Evolutionary conservation across 2,888 invertebrate genomes (phyloP).

Genomic region (Ichneumoninae sp.): DNA sequence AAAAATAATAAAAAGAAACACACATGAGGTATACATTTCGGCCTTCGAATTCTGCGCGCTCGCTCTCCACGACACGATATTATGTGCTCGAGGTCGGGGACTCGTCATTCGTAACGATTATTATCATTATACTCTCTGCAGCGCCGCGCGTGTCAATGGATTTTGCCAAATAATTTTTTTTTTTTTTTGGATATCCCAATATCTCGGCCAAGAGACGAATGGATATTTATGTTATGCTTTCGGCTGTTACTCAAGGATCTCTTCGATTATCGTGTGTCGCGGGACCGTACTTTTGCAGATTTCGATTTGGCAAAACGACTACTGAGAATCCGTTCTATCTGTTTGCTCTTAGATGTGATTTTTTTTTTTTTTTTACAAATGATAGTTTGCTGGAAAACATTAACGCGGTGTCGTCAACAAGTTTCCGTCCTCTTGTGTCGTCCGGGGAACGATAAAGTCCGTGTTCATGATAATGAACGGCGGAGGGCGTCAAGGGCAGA

Average conservation of each 20-base stretch:
- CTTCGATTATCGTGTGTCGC: background rate
- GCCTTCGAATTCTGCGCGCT: conserved; percentile 64
- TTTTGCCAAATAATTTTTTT: conserved; percentile 11
- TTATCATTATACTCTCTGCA: conserved; percentile 44
- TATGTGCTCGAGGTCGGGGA: conserved; percentile 60
- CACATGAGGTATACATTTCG: conserved; percentile 30
- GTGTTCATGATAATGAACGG: background rate
- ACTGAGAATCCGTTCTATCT: conserved; percentile 47
- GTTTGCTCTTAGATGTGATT: background rate
- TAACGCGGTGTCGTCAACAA: conserved; percentile 51
- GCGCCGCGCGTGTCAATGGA: conserved; percentile 20
- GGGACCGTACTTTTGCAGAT: conserved; percentile 17
- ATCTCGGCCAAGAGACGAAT: background rate
- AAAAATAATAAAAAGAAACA: conserved; percentile 11
- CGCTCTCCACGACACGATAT: conserved; percentile 60
- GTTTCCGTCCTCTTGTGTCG: conserved; percentile 32
- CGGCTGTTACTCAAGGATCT: background rate
- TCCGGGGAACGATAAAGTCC: background rate
- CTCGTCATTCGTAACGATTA: conserved; percentile 54
- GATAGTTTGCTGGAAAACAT: conserved; percentile 10
- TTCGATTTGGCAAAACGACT: conserved; percentile 55
- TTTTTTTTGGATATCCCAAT: background rate
- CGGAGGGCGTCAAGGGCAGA: background rate
- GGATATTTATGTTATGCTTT: background rate
- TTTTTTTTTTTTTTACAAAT: background rate